Conservation (phyloP, 2,888 invertebrate genomes). For the Chloroclystis v-ata region DNA sequence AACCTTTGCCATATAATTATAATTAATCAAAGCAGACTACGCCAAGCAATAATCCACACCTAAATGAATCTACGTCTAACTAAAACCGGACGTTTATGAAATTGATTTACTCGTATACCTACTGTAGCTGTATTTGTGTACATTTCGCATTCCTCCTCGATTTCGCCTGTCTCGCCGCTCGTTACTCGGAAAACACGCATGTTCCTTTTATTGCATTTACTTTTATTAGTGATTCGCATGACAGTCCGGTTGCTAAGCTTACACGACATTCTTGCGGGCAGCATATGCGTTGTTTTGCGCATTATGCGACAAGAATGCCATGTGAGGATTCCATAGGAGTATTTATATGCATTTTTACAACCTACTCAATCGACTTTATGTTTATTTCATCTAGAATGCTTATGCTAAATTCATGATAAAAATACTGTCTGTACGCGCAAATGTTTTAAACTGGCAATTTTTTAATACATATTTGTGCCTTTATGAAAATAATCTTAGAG, state of each 20-base stretch:
- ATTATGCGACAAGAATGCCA: constrained; percentile 7
- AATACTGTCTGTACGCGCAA: no score
- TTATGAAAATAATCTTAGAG: no score
- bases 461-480: no score
- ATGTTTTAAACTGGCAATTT: no score
- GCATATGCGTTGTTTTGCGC: constrained; percentile 6
- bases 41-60: no score
- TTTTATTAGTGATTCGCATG: constrained; percentile 25
- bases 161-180: constrained; percentile 35
- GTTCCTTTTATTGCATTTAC: constrained; percentile 27
- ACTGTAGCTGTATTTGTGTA: constrained; percentile 16
- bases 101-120: constrained; percentile 12
- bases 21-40: no score
- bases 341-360: constrained; percentile 10
- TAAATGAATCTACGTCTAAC: no score
- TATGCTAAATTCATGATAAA: no score
- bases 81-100: constrained; percentile 11
- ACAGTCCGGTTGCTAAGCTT: constrained; percentile 12
- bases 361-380: constrained; percentile 1
- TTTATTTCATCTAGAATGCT: background rate
- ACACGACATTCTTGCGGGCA: no score
- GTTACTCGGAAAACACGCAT: constrained; percentile 31
- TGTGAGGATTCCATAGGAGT: background rate
- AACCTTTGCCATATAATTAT: no score
- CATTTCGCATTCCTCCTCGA: constrained; percentile 41